phyloP scores from a whole-genome alignment of 2,113 vertebrate species.

The Genyomyrus donnyi region DNA sequence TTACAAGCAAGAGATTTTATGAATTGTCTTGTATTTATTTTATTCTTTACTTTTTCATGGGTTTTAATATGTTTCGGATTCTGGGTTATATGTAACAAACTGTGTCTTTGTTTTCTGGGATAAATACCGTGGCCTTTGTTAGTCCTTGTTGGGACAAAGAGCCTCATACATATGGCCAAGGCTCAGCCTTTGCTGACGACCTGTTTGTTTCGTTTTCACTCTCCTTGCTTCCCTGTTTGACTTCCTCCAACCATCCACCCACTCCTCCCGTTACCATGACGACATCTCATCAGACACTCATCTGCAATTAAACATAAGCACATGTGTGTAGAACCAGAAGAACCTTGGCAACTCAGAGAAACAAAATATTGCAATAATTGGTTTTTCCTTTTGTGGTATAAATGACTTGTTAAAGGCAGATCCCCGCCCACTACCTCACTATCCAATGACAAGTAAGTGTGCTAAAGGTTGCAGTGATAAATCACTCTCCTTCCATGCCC shows the following conservation, averaged over 20 bases:
- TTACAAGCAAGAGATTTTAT: neutral
- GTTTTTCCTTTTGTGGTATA: neutral
- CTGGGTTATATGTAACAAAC: neutral
- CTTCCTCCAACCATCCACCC: neutral
- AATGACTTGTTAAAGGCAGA: neutral
- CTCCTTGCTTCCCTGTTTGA: neutral
- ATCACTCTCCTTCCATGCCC: conserved; percentile 4
- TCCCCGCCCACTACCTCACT: neutral
- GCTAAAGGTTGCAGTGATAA: conserved; percentile 16
- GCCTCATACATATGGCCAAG: neutral
- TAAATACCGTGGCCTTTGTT: neutral
- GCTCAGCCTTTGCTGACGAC: neutral
- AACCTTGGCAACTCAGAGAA: neutral
- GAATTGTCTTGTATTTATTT: neutral
- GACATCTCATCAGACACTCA: neutral
- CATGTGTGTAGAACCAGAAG: neutral
- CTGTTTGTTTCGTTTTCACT: neutral
- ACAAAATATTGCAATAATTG: neutral
- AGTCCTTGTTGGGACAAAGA: neutral
- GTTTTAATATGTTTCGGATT: neutral
- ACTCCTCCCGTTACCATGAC: neutral
- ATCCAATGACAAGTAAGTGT: conserved; percentile 10
- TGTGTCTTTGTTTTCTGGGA: neutral
- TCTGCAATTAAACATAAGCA: neutral
- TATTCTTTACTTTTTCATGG: neutral